Evolutionary conservation across 2,113 vertebrate genomes (phyloP), one percentile per base, ranked within the genome.

Genomic region (Actenoides hombroni): DNA sequence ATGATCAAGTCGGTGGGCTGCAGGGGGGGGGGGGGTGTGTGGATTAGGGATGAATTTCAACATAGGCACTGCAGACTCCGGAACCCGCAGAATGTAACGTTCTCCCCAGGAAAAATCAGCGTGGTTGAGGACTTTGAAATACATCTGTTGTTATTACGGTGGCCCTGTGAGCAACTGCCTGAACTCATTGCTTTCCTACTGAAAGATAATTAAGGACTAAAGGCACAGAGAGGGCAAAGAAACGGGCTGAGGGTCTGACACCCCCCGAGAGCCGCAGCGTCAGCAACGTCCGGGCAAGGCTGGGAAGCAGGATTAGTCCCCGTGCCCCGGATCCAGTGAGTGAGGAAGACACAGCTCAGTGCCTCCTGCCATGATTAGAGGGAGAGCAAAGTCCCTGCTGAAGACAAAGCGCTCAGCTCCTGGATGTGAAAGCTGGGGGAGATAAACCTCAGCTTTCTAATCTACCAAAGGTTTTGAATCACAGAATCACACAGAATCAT

Each of bases 51-150:
- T 93, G 71, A 95, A 86, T 84, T 93, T 88, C 88, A 96, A 90
- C 92, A 26, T 56, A 89, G 84, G 96, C 86, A 70, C 20, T 17
- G 33, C 60, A 79, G 31, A 91, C 59, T 28, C 21, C 57, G 90
- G 33, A 83, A 71, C 78, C 75, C 85, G 57, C 65, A 86, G 69
- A 96, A 95, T 33, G 51, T 18, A 73, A 95, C 57, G 48, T 70
- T 88, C 56, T 90, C 49, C 87, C 48, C 31, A 40, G 88, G 57
- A 94, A 96, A 96, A 97, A 90, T 60, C 81, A 96, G 96, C 93
- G 83, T 57, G 26, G 44, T 31, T 84, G 48, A 94, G 90, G 70
- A 80, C 77, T 89, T 59, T 74, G 92, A 79, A 95, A 78, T 73
- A 10, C 42, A 73, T 85, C 92, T 97, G 61, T 74, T 77, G 80